phyloP scores from a whole-genome alignment of 2,797 vertebrate species.

The Sebastolobus altivelis region DNA sequence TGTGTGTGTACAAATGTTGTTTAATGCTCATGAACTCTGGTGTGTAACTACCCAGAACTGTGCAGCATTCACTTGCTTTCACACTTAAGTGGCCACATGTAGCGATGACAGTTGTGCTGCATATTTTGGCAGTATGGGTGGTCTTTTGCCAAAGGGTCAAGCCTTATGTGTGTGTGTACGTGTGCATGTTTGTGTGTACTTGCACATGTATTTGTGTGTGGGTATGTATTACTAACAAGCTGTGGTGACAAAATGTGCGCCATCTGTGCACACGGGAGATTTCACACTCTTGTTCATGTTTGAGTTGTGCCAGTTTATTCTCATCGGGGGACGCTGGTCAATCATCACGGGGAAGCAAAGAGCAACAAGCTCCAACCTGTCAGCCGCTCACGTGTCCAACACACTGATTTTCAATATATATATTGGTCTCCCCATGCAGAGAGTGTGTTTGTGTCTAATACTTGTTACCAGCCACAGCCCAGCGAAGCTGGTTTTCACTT shows the following conservation, averaged over 20 bases:
- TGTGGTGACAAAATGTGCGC: slow-evolving; percentile 77
- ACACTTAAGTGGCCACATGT: slow-evolving; percentile 60
- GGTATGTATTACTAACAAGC: slow-evolving; percentile 70
- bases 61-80: slow-evolving; percentile 56
- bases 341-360: slow-evolving; percentile 67
- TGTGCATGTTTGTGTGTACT: background rate
- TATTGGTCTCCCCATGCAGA: background rate
- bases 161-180: slow-evolving; percentile 18
- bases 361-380: slow-evolving; percentile 73
- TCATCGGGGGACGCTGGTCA: slow-evolving; percentile 67
- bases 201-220: slow-evolving; percentile 8
- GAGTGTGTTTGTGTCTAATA: slow-evolving; percentile 6
- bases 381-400: slow-evolving; percentile 39
- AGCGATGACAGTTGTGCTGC: slow-evolving; percentile 36
- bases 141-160: slow-evolving; percentile 58
- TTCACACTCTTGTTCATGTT: slow-evolving; percentile 75
- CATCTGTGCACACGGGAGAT: slow-evolving; percentile 83
- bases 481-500: background rate
- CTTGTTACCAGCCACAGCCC: background rate
- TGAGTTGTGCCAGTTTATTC: slow-evolving; percentile 72
- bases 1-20: slow-evolving; percentile 1
- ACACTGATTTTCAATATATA: slow-evolving; percentile 43
- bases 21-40: background rate
- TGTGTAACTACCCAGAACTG: slow-evolving; percentile 34
- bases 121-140: slow-evolving; percentile 49